Evolutionary conservation across 2,888 invertebrate genomes (phyloP).

Genomic region (Lomographa bimaculata): DNA sequence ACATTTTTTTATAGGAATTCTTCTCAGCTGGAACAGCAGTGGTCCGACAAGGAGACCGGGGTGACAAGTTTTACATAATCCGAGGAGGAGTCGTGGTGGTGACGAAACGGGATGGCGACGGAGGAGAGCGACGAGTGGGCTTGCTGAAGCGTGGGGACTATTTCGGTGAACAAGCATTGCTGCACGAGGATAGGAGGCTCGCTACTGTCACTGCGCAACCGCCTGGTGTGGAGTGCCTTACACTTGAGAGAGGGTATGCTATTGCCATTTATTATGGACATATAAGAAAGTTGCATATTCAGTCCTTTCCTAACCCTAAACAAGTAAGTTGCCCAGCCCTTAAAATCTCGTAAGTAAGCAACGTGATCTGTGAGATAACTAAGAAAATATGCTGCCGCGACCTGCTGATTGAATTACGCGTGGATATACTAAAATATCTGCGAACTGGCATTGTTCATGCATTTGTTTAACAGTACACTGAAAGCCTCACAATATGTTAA

Average conservation of each 20-base stretch:
- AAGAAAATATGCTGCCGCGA: too few species aligned
- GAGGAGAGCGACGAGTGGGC: constrained; percentile 87
- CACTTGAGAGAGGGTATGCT: constrained; percentile 91
- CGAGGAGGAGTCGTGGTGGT: constrained; percentile 92
- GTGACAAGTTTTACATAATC: constrained; percentile 96
- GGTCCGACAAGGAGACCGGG: constrained; percentile 92
- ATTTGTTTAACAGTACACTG: too few species aligned
- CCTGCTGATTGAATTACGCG: too few species aligned
- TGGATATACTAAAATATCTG: too few species aligned
- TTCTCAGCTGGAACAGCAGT: constrained; percentile 91
- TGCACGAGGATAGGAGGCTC: constrained; percentile 93
- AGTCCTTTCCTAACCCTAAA: too few species aligned
- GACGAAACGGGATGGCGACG: constrained; percentile 85
- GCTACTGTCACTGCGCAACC: constrained; percentile 95
- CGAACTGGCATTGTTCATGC: too few species aligned
- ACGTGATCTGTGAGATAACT: too few species aligned
- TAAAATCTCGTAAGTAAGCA: too few species aligned
- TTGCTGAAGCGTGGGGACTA: constrained; percentile 90
- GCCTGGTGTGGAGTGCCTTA: constrained; percentile 93
- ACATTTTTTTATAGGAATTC: constrained; percentile 85
- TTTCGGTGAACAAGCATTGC: constrained; percentile 94
- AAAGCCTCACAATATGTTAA: too few species aligned
- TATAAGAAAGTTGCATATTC: too few species aligned
- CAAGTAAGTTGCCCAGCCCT: too few species aligned
- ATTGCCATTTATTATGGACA: too few species aligned